Percentiles rank a stretch among this genome's conserved stretches.
Evolutionary conservation across 2,888 invertebrate species (phyloP).

Genomic region (Gastrophysa polygoni): DNA sequence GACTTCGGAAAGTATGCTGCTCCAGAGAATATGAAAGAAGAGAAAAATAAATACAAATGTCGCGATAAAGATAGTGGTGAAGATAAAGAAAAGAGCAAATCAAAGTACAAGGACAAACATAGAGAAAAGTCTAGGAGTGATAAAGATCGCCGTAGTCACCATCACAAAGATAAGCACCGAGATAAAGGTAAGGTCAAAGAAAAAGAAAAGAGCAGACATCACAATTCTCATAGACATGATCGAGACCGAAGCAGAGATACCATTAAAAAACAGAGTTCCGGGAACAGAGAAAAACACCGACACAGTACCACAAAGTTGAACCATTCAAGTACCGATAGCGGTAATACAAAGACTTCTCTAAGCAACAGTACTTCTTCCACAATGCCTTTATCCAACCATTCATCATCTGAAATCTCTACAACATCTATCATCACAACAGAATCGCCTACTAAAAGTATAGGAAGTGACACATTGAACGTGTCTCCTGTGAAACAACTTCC

Average conservation of each 20-base stretch:
- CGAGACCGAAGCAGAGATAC: conserved; percentile 39
- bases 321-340: conserved; percentile 21
- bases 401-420: conserved; percentile 5
- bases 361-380: conserved; percentile 8
- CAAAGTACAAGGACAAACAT: conserved; percentile 40
- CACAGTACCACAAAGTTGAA: conserved; percentile 21
- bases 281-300: conserved; percentile 35
- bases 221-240: conserved; percentile 39
- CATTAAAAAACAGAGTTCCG: conserved; percentile 37
- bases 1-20: conserved; percentile 43
- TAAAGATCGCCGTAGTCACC: conserved; percentile 35
- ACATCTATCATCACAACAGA: conserved; percentile 13
- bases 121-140: conserved; percentile 44
- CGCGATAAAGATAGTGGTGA: conserved; percentile 29
- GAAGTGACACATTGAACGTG: conserved; percentile 14
- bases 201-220: conserved; percentile 38
- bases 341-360: conserved; percentile 11
- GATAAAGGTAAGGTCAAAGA: conserved; percentile 41
- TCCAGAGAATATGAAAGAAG: conserved; percentile 40
- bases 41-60: conserved; percentile 36
- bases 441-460: conserved; percentile 15
- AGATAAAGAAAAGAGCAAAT: conserved; percentile 35
- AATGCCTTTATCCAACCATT: background rate
- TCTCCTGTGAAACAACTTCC: conserved; percentile 36
- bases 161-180: conserved; percentile 38